Conservation (phyloP, 53 echinoderm and acorn worm genomes). For the Holothuria scabra region DNA sequence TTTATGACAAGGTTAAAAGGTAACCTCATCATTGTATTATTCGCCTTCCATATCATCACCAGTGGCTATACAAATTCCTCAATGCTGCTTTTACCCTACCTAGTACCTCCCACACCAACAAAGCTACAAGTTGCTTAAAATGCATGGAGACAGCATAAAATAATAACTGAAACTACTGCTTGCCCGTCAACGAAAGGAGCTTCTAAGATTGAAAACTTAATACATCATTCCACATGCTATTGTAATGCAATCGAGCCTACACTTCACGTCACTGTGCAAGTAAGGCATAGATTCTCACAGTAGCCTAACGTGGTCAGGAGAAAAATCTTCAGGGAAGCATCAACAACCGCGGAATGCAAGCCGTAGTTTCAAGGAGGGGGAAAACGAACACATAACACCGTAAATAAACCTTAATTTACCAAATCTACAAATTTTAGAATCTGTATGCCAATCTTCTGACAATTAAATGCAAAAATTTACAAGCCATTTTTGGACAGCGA, state of each 20-base stretch:
- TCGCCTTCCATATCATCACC: conserved; percentile 35
- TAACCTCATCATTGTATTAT: background rate
- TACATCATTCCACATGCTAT: conserved; percentile 8
- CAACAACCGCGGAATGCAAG: conserved; percentile 7
- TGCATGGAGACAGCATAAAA: background rate
- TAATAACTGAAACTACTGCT: no score
- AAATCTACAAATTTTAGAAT: no score
- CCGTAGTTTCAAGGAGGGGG: no score
- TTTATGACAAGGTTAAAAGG: background rate
- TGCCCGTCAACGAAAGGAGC: background rate
- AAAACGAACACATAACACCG: no score
- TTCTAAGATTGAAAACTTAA: conserved; percentile 40
- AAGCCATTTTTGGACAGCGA: no score
- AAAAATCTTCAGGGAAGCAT: conserved; percentile 27
- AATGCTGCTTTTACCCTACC: background rate
- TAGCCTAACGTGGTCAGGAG: conserved; percentile 21
- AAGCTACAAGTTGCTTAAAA: background rate
- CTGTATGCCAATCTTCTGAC: no score
- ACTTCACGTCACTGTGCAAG: background rate
- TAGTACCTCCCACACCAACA: background rate
- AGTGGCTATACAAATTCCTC: background rate
- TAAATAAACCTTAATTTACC: no score
- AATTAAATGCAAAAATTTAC: no score
- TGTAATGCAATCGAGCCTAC: background rate
- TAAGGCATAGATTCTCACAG: no score